Base-by-base conservation (phyloP, 2,888 invertebrate genomes). In the Drosophila planitibia region DNA sequence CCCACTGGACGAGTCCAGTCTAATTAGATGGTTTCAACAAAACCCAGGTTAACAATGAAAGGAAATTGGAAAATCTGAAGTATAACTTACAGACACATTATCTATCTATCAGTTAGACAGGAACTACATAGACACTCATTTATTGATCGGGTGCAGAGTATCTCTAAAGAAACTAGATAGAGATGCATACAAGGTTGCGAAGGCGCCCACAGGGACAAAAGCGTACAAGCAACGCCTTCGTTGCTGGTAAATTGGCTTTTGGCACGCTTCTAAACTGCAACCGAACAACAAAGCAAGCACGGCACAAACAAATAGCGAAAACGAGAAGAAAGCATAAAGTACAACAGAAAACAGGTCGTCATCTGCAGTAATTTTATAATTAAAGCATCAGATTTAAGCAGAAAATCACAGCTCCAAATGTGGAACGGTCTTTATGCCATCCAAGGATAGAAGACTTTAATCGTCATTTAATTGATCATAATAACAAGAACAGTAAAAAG, bases 221-320 rank as follows among this genome's bases (percentile, higher is more conserved):
- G 9, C 37, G n/a, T 53, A 55, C 54, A 25, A 22, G 47, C 25
- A 55, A 55, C 73, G 58, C 59, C 44, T 49, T 44, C 54, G 52
- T 65, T 61, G 12, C 41, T 65, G 70, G 61, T 60, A 74, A 85
- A 85, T 85, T 83, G 86, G 73, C 79, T 82, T 74, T 79, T 58
- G 82, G 74, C 89, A 88, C 84, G 89, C 82, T 85, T 70, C 82
- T 71, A 76, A 77, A 72, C 65, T 72, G 72, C 83, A 67, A 57
- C 69, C 64, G 33, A 70, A 74, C 52, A 70, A 81, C 65, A 76
- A 76, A 66, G 63, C 47, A 54, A 60, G 57, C 62, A 58, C 25
- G 52, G 32, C 64, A 44, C 70, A 60, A 72, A 51, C 60, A 55
- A 52, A 79, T 35, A 54, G 22, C 63, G 54, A 68, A 61, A 57